Conservation (phyloP, 1,140 invertebrate species). For the Cydia fagiglandana region DNA sequence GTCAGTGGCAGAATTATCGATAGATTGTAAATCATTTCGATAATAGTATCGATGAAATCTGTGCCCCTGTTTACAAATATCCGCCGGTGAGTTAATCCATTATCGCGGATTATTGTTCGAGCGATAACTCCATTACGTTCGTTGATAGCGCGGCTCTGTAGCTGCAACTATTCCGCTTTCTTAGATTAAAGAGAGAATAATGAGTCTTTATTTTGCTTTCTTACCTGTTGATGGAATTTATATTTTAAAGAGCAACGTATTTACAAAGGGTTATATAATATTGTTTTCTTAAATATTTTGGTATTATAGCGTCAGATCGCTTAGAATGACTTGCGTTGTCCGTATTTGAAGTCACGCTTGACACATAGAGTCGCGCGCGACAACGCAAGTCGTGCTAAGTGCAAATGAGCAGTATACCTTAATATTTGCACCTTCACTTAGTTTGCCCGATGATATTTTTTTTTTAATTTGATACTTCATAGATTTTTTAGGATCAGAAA, state of each 20-base stretch:
- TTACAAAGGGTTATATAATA: not conserved
- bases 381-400: too few relatives aligned
- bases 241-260: too few relatives aligned
- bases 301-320: too few relatives aligned
- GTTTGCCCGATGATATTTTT: too few relatives aligned
- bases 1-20: constrained; percentile 38
- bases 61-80: constrained; percentile 73
- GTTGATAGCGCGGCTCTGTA: constrained; percentile 38
- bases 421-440: too few relatives aligned
- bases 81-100: constrained; percentile 68
- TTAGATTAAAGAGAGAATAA: not conserved
- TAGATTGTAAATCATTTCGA: constrained; percentile 40
- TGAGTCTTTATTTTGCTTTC: not conserved
- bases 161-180: constrained; percentile 13
- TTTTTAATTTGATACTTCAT: too few relatives aligned
- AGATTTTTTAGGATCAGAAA: too few relatives aligned
- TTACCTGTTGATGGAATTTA: not conserved
- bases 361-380: too few relatives aligned
- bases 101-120: constrained; percentile 73
- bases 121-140: constrained; percentile 61
- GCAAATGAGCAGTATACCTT: too few relatives aligned
- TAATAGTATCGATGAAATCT: constrained; percentile 50
- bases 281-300: not conserved
- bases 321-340: too few relatives aligned
- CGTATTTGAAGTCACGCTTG: too few relatives aligned